Evolutionary conservation across 2,113 vertebrate species (phyloP).

Genomic region (Oncorhynchus tshawytscha): DNA sequence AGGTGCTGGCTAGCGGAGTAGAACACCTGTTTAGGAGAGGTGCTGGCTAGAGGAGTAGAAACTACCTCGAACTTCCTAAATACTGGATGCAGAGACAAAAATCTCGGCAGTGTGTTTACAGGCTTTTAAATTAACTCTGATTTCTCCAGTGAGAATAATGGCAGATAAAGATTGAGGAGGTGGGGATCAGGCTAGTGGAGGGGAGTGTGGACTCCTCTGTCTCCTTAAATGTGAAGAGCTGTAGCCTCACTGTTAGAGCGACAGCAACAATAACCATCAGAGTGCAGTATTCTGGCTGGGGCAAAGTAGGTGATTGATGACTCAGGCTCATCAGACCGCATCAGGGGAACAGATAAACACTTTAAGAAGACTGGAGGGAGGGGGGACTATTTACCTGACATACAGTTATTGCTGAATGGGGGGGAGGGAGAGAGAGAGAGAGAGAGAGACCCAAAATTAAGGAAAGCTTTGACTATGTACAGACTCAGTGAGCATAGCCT

Average conservation of each 20-base stretch:
- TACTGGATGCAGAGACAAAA: no score
- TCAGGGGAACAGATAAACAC: slow-evolving; percentile 11
- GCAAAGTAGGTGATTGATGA: neutral
- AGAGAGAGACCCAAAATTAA: no score
- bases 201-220: neutral
- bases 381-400: neutral
- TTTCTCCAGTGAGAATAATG: slow-evolving; percentile 6
- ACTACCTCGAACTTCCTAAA: no score
- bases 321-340: neutral
- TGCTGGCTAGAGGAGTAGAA: no score
- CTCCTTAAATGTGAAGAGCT: slow-evolving; percentile 24
- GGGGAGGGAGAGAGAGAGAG: neutral
- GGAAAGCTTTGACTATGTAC: no score
- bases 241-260: slow-evolving; percentile 7
- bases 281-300: slow-evolving; percentile 14
- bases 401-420: neutral
- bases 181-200: neutral
- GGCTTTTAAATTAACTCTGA: neutral
- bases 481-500: no score
- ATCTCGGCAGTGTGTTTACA: neutral
- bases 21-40: no score
- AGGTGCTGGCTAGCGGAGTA: no score
- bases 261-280: neutral
- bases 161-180: neutral
- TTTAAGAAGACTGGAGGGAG: slow-evolving; percentile 6